Evolutionary conservation across 2,888 invertebrate genomes (phyloP).

Genomic region (Patella ulyssiponensis): DNA sequence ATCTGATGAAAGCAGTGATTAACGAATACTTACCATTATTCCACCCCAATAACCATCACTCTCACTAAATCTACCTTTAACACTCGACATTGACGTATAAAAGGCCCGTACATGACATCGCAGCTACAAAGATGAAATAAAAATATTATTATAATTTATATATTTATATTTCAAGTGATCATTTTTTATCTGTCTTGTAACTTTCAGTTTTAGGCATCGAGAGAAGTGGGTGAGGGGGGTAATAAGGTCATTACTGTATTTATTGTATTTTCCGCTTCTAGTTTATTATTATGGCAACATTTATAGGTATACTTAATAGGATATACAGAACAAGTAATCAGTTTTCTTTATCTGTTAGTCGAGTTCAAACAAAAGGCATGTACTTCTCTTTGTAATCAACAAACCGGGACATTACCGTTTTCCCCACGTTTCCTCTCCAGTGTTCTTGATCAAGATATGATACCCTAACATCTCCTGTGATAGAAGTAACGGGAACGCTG

Average conservation of each 20-base stretch:
- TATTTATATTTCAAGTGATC: not conserved
- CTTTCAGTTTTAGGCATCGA: no score
- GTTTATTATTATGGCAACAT: no score
- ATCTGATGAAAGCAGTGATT: no score
- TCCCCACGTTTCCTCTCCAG: slow-evolving; percentile 30
- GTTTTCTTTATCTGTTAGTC: no score
- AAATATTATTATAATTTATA: not conserved
- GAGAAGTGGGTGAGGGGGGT: no score
- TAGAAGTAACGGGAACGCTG: not conserved
- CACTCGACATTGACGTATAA: slow-evolving; percentile 22
- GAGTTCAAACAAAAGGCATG: no score
- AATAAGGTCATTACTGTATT: no score
- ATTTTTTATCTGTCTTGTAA: no score
- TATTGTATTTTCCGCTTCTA: no score
- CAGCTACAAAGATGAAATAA: slow-evolving; percentile 20
- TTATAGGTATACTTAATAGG: no score
- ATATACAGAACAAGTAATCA: no score
- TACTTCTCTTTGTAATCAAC: not conserved
- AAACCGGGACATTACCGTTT: slow-evolving; percentile 13
- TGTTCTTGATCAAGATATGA: slow-evolving; percentile 23
- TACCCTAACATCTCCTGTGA: slow-evolving; percentile 19
- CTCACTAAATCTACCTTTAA: slow-evolving; percentile 19
- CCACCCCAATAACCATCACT: slow-evolving; percentile 37
- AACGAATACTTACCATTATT: slow-evolving; percentile 27
- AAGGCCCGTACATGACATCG: slow-evolving; percentile 30